Evolutionary conservation across 1,140 invertebrate species (phyloP).

Genomic region (Ceratitis capitata): DNA sequence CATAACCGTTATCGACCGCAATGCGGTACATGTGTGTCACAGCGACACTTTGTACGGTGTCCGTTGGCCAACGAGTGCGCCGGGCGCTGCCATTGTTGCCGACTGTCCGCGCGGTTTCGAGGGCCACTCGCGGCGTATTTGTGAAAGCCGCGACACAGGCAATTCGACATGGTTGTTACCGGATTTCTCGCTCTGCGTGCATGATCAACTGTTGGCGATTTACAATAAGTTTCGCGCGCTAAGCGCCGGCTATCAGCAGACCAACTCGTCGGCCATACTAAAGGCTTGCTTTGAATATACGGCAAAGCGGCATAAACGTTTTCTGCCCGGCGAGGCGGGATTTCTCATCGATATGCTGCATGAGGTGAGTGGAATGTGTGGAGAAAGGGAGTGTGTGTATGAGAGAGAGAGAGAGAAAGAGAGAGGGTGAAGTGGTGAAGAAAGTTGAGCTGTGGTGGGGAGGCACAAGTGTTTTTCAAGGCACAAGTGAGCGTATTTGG

Average conservation of each 20-base stretch:
- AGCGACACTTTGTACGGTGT: conserved; percentile 66
- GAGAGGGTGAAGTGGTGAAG: no score
- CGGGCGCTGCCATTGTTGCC: conserved; percentile 70
- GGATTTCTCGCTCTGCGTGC: conserved; percentile 78
- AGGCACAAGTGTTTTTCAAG: no score
- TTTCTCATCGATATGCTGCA: conserved; percentile 63
- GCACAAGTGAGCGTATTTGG: no score
- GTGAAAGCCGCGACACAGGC: conserved; percentile 69
- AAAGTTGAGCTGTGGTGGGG: no score
- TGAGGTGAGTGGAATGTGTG: conserved; percentile 54
- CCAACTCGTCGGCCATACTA: conserved; percentile 67
- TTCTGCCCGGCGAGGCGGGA: conserved; percentile 62
- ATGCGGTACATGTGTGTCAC: conserved; percentile 69
- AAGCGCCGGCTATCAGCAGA: conserved; percentile 74
- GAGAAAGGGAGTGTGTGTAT: background rate
- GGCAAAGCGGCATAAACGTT: conserved; percentile 54
- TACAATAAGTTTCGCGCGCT: conserved; percentile 73
- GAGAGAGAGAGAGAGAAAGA: no score
- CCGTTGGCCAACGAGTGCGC: conserved; percentile 72
- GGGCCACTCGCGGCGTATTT: conserved; percentile 68
- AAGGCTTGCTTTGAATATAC: conserved; percentile 62
- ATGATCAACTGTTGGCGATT: conserved; percentile 72
- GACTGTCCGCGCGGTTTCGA: conserved; percentile 70
- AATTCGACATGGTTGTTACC: conserved; percentile 77
- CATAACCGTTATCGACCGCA: conserved; percentile 72